phyloP scores from a whole-genome alignment of 2,888 invertebrate species.

The Noctua janthe region DNA sequence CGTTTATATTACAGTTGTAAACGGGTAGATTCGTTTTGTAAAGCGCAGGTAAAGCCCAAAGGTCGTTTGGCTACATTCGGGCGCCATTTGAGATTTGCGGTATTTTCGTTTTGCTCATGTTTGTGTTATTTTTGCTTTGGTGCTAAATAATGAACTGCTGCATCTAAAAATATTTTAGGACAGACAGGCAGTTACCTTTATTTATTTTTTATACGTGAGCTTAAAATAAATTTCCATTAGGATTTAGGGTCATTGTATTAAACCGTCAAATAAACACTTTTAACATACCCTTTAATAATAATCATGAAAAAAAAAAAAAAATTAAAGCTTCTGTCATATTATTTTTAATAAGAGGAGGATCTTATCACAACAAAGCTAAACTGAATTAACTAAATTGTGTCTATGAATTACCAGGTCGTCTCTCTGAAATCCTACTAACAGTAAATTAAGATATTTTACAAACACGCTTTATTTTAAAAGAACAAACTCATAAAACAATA shows the following conservation, averaged over 20 bases:
- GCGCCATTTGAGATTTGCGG: not conserved
- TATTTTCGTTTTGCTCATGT: not conserved
- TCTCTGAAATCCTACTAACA: not conserved
- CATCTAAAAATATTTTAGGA: not conserved
- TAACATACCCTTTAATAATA: not conserved
- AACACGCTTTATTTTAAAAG: not conserved
- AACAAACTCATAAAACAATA: not conserved
- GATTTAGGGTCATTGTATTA: not conserved
- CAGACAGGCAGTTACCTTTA: not conserved
- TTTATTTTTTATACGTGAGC: not conserved
- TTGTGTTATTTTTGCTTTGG: not conserved
- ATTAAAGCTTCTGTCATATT: not conserved
- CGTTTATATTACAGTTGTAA: conserved; percentile 27
- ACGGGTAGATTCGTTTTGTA: conserved; percentile 5
- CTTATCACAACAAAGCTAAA: not conserved
- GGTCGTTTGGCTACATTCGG: conserved; percentile 14
- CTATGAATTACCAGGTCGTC: not conserved
- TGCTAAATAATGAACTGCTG: not conserved
- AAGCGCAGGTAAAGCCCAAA: conserved; percentile 10
- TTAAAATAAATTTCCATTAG: too few relatives aligned
- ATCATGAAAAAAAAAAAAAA: not conserved
- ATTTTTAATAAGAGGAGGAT: not conserved
- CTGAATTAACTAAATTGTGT: too few relatives aligned
- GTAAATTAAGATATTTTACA: not conserved
- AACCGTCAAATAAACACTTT: not conserved